Percentiles rank a stretch among this genome's conserved stretches.
Conservation (phyloP, 2,113 vertebrate genomes). For the Daphoenositta chrysoptera region DNA sequence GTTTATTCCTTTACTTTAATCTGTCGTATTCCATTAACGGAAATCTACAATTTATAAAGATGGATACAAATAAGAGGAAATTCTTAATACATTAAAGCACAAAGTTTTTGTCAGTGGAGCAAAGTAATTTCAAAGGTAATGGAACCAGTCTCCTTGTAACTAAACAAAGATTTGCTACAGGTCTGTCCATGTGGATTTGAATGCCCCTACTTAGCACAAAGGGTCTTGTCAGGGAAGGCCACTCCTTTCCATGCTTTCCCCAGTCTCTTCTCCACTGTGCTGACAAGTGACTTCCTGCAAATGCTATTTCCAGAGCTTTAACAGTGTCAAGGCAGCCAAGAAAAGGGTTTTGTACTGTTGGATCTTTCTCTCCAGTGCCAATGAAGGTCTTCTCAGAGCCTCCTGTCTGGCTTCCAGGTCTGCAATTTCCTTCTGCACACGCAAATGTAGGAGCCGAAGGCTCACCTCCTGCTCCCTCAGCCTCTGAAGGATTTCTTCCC, state of each 20-base stretch:
- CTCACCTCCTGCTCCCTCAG: accelerated
- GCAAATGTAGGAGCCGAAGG: accelerated
- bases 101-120: not conserved
- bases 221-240: not conserved
- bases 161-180: not conserved
- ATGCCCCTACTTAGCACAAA: not conserved
- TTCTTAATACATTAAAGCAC: not conserved
- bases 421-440: not conserved
- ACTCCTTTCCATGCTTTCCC: not conserved
- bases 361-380: not conserved
- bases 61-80: not conserved
- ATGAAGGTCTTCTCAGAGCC: not conserved
- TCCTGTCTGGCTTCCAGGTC: not conserved
- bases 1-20: not conserved
- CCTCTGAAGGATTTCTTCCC: not conserved
- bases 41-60: not conserved
- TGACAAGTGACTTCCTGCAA: not conserved
- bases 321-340: accelerated
- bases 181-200: not conserved
- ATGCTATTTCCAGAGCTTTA: not conserved
- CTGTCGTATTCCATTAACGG: not conserved
- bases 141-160: not conserved
- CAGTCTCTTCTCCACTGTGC: not conserved
- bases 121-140: not conserved
- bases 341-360: not conserved